A percentile compares a stretch with the other conserved stretches of the same genome.
Conservation (phyloP, 2,888 invertebrate genomes). For the Hemithea aestivaria region DNA sequence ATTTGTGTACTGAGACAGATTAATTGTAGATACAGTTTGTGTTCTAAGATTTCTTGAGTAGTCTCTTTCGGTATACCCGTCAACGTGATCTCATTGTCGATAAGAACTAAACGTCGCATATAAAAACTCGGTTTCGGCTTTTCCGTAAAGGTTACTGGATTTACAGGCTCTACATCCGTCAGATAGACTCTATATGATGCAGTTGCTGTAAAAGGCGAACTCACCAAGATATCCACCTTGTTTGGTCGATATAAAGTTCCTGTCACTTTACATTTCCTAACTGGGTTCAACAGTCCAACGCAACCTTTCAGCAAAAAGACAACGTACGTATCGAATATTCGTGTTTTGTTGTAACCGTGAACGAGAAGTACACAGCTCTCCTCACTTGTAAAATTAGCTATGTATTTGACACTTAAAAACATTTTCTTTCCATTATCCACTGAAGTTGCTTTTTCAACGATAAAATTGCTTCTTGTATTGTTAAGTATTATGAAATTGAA, state of each 20-base stretch:
- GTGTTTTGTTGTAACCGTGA: conserved; percentile 67
- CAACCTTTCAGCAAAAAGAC: conserved; percentile 54
- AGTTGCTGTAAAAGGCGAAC: conserved; percentile 51
- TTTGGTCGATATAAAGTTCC: conserved; percentile 62
- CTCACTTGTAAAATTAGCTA: conserved; percentile 56
- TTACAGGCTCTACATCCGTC: conserved; percentile 57
- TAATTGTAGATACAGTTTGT: conserved; percentile 59
- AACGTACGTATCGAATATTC: conserved; percentile 67
- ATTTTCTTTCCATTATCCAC: conserved; percentile 60
- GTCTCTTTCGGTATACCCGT: conserved; percentile 50
- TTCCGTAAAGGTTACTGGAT: conserved; percentile 49
- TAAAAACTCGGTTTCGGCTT: conserved; percentile 45
- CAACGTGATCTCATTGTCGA: conserved; percentile 55
- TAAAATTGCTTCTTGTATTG: conserved; percentile 53
- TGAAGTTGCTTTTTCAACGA: conserved; percentile 53
- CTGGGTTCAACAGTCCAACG: conserved; percentile 49
- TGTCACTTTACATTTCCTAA: conserved; percentile 61
- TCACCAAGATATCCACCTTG: conserved; percentile 57
- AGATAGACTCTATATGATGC: conserved; percentile 44
- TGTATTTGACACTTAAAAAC: conserved; percentile 55
- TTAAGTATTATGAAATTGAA: conserved; percentile 55
- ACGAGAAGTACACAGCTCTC: conserved; percentile 56
- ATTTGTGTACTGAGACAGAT: conserved; percentile 60
- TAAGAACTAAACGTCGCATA: conserved; percentile 52
- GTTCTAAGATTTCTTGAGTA: conserved; percentile 45